phyloP scores from a whole-genome alignment of 2,113 vertebrate genomes.

The Megaceryle torquata region DNA sequence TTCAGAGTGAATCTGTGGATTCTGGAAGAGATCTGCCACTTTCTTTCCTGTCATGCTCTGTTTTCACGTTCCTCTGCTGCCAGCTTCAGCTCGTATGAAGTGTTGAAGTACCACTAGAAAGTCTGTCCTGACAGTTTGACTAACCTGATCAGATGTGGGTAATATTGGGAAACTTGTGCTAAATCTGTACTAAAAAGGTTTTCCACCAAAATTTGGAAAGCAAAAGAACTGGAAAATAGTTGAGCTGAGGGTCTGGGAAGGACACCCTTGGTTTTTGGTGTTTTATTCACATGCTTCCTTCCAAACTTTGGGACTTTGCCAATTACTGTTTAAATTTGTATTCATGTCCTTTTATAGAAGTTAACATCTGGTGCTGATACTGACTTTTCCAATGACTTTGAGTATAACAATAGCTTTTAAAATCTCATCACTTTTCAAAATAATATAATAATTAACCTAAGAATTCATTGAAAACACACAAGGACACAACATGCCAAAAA shows the following conservation, averaged over 20 bases:
- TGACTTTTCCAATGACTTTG: slow-evolving; percentile 39
- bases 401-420: not conserved
- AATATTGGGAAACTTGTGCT: not conserved
- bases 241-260: not conserved
- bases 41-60: not conserved
- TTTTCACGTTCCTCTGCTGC: slow-evolving; percentile 8
- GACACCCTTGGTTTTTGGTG: not conserved
- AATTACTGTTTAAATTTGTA: not conserved
- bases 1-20: slow-evolving; percentile 3
- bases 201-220: not conserved
- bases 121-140: not conserved
- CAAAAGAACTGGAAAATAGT: not conserved
- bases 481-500: not conserved
- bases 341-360: not conserved
- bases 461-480: not conserved
- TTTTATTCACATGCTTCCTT: not conserved
- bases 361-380: slow-evolving; percentile 35
- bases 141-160: not conserved
- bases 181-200: not conserved
- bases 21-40: slow-evolving; percentile 11
- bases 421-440: slow-evolving; percentile 35
- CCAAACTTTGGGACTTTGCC: not conserved
- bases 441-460: slow-evolving; percentile 39
- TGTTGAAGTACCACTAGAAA: not conserved
- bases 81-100: not conserved